Evolutionary conservation across 2,888 invertebrate species (phyloP).

Genomic region (Endotricha flammealis): DNA sequence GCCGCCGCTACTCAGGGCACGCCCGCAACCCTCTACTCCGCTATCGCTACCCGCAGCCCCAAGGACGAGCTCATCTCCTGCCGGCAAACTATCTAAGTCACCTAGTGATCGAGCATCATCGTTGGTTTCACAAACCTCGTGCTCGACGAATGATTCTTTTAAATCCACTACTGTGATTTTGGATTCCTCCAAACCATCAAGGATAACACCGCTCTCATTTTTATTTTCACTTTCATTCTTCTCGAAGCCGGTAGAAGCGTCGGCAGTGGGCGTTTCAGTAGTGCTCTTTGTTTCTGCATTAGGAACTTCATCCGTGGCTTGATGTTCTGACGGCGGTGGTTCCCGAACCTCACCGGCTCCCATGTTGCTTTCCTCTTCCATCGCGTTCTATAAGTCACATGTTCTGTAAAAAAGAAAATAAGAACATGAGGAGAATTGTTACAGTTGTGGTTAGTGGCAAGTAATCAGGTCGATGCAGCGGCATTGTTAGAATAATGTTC

Average conservation of each 20-base stretch:
- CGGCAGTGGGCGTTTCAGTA: conserved; percentile 30
- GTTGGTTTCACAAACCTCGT: conserved; percentile 52
- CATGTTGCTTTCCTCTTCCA: conserved; percentile 55
- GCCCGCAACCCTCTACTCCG: conserved; percentile 86
- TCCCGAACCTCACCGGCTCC: conserved; percentile 34
- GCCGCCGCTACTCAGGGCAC: conserved; percentile 83
- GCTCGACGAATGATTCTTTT: conserved; percentile 46
- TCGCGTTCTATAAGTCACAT: conserved; percentile 57
- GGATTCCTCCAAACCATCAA: conserved; percentile 36
- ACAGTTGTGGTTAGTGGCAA: conserved; percentile 23
- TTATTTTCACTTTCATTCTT: conserved; percentile 33
- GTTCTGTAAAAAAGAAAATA: conserved; percentile 62
- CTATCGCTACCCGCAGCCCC: conserved; percentile 87
- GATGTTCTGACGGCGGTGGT: conserved; percentile 33
- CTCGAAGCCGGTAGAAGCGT: conserved; percentile 27
- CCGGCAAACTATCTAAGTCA: conserved; percentile 65
- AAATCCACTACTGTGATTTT: conserved; percentile 27
- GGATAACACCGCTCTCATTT: conserved; percentile 44
- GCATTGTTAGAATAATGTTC: conserved; percentile 35
- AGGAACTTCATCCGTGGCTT: conserved; percentile 33
- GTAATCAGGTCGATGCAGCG: conserved; percentile 45
- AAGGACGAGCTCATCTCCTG: conserved; percentile 56
- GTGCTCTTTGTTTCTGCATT: conserved; percentile 25
- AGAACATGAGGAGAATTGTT: conserved; percentile 11
- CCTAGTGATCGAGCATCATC: conserved; percentile 65